Conservation (phyloP, 1,140 invertebrate species). For the Calephelis nemesis region DNA sequence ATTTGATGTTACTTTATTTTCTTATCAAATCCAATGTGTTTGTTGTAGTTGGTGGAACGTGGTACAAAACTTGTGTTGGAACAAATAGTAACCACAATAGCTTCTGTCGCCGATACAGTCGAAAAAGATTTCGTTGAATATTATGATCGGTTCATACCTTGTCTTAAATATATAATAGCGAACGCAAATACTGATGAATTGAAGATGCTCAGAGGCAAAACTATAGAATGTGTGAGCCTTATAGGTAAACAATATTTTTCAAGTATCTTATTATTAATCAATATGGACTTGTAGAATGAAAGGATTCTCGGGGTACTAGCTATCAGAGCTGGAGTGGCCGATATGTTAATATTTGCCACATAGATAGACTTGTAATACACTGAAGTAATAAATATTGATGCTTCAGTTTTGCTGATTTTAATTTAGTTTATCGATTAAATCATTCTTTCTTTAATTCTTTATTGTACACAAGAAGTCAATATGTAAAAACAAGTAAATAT, state of each 20-base stretch:
- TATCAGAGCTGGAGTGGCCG: too few relatives aligned
- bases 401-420: too few relatives aligned
- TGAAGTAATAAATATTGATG: too few relatives aligned
- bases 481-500: too few relatives aligned
- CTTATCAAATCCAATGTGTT: constrained; percentile 9
- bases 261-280: too few relatives aligned
- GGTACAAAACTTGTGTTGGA: constrained; percentile 98
- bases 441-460: too few relatives aligned
- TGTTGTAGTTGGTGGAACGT: constrained; percentile 88
- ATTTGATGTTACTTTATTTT: constrained; percentile 4
- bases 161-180: constrained; percentile 97
- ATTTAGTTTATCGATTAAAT: too few relatives aligned
- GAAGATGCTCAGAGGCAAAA: constrained; percentile 94
- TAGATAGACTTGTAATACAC: too few relatives aligned
- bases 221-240: constrained; percentile 98
- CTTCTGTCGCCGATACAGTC: constrained; percentile 98
- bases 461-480: too few relatives aligned
- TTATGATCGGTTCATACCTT: constrained; percentile 95
- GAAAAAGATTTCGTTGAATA: constrained; percentile 96
- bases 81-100: constrained; percentile 98
- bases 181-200: constrained; percentile 94
- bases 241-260: constrained; percentile 84
- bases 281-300: too few relatives aligned
- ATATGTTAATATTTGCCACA: too few relatives aligned
- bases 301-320: too few relatives aligned